These are phyloP conservation scores for Nyctereutes procyonoides DNA, from an alignment of 2,113 vertebrate genomes.

Conservation along the genomic window DNA sequence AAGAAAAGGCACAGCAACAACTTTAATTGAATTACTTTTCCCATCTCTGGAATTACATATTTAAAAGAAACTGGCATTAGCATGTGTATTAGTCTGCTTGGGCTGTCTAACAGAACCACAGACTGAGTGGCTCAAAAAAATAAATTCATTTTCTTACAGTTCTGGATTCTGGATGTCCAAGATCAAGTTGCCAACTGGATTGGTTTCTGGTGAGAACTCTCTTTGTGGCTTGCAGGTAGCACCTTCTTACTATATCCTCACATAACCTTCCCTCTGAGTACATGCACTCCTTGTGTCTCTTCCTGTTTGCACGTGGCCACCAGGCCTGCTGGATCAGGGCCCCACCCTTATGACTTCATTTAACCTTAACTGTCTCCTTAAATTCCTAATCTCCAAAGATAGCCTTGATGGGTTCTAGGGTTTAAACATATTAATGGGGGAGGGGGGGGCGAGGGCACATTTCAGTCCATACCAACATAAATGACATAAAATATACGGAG, in stretches of 20 bases:
- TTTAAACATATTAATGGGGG: background rate
- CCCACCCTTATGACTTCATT: background rate
- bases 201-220: background rate
- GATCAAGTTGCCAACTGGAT: too few species aligned
- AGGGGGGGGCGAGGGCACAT: background rate
- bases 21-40: background rate
- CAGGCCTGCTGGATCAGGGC: background rate
- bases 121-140: background rate
- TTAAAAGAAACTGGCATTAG: background rate
- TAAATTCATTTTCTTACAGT: background rate
- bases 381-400: background rate
- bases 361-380: background rate
- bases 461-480: background rate
- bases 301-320: background rate
- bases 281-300: background rate
- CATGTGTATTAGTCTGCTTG: accelerated
- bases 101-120: background rate
- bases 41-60: background rate
- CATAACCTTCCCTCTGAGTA: background rate
- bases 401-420: background rate
- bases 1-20: background rate
- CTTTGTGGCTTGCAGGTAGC: background rate
- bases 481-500: background rate
- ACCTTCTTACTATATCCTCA: background rate
- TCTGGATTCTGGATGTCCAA: background rate